A percentile compares a stretch with the other conserved stretches of the same genome.
Evolutionary conservation across 2,113 vertebrate species (phyloP).

Genomic region (Ochotona princeps): DNA sequence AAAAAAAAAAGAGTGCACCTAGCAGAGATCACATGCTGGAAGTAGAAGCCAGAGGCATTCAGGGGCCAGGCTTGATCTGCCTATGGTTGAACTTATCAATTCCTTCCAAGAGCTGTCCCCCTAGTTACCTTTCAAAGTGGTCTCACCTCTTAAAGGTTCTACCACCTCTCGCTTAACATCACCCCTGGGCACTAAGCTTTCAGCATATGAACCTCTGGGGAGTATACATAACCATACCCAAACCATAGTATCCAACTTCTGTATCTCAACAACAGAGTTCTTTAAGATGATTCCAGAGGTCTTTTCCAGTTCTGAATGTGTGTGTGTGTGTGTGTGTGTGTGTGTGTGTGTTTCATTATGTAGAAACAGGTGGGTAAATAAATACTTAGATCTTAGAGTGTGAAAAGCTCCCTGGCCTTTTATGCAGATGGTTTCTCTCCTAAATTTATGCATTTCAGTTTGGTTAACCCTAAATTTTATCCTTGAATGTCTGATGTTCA

Average conservation of each 20-base stretch:
- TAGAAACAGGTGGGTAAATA: neutral
- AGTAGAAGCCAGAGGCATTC: neutral
- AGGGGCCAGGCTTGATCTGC: no score
- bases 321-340: no score
- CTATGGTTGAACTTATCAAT: neutral
- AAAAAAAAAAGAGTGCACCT: neutral
- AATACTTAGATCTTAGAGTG: neutral
- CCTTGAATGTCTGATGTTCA: slow-evolving; percentile 7
- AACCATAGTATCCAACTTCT: neutral
- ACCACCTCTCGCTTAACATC: neutral
- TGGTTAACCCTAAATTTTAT: neutral
- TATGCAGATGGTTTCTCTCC: neutral
- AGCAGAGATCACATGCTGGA: neutral
- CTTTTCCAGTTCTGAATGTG: neutral
- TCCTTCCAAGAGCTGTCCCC: neutral
- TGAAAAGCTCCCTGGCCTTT: neutral
- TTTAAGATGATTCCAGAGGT: neutral
- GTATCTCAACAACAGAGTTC: neutral
- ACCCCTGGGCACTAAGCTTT: neutral
- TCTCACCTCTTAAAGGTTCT: neutral
- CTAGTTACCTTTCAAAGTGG: no score
- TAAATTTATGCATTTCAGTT: neutral
- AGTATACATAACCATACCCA: neutral
- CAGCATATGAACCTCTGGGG: neutral
- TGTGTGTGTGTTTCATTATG: no score